Base-by-base conservation (phyloP, 1,140 invertebrate genomes). In the Lethocerus indicus region DNA sequence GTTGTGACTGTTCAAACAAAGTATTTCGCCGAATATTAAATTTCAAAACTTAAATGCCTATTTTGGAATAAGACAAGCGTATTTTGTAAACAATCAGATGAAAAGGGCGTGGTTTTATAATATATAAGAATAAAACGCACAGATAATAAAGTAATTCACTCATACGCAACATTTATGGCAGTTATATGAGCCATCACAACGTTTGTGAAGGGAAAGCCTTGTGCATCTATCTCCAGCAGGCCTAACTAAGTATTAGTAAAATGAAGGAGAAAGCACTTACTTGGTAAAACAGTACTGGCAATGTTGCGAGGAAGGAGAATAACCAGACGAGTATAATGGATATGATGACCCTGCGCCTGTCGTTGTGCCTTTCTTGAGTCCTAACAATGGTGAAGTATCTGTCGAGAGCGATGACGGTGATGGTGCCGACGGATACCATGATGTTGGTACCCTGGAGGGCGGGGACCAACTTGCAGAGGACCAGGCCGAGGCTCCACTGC, bases 401-500 rank as follows among this genome's bases (percentile, higher is more conserved):
- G 56, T 76, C 74, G 0, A 76, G 58, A 2, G 75, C 74, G 20
- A 76, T 77, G 16, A 70, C 73, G 0, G 72, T 73, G 25, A 77
- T 74, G 43, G 72, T 75, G 16, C 71, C 70, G 5, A 72, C 70
- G 0, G 72, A 72, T 3, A 76, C 72, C 53, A 74, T 72, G 13
- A 77, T 69, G 55, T 74, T 75, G 20, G 69, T 68, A 5, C 71
- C 73, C 28, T 59, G 56, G 1, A 66, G 50, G n/a, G 62, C 68
- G 3, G 71, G 70, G 16, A 72, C 66, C 29, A 74, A 60, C 60
- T 75, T 74, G 58, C 73, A 76, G 56, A 75, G 65, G 48, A 70
- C 49, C 13, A 51, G 25, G 0, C 66, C 66, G 16, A 69, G 54
- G 1, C 58, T 61, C 65, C 65, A 68, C 24, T 60, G 52, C 29